Percentiles rank a stretch among this genome's conserved stretches.
These are phyloP conservation scores for Hyppa rectilinea DNA, from an alignment of 2,888 invertebrate genomes.

Conservation along the genomic window DNA sequence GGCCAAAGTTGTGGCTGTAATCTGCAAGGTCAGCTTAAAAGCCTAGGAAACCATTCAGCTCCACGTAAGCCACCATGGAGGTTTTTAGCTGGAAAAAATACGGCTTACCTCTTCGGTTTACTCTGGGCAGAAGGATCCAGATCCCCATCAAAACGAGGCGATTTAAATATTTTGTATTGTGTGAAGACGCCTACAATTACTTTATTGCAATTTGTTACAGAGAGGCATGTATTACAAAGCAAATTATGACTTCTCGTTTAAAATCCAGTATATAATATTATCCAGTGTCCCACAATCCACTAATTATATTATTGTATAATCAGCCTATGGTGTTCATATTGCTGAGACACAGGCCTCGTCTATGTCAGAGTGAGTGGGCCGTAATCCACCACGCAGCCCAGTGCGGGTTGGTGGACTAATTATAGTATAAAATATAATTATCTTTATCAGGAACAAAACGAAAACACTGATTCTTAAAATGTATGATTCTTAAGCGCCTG, in stretches of 20 bases:
- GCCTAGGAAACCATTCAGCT: neutral
- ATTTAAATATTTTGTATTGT: neutral
- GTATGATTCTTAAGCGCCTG: conserved; percentile 20
- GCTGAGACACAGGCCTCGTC: too few species aligned
- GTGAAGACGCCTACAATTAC: neutral
- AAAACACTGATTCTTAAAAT: neutral
- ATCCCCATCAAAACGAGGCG: neutral
- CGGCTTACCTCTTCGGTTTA: neutral
- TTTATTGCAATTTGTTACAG: neutral
- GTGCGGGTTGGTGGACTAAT: too few species aligned
- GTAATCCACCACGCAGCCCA: too few species aligned
- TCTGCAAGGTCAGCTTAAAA: neutral
- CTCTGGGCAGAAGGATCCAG: neutral
- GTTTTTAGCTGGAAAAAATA: neutral
- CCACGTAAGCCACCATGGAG: too few species aligned
- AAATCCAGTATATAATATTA: too few species aligned
- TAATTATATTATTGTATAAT: too few species aligned
- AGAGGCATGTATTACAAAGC: neutral
- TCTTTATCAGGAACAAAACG: neutral
- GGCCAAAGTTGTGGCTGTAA: neutral
- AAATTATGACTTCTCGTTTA: neutral
- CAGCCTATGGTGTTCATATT: too few species aligned
- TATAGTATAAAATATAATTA: neutral
- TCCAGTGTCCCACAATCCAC: too few species aligned
- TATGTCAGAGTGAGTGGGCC: too few species aligned